A percentile compares a stretch with the other conserved stretches of the same genome.
phyloP scores from a whole-genome alignment of 2,888 invertebrate species.

The Elgonia sp. region DNA sequence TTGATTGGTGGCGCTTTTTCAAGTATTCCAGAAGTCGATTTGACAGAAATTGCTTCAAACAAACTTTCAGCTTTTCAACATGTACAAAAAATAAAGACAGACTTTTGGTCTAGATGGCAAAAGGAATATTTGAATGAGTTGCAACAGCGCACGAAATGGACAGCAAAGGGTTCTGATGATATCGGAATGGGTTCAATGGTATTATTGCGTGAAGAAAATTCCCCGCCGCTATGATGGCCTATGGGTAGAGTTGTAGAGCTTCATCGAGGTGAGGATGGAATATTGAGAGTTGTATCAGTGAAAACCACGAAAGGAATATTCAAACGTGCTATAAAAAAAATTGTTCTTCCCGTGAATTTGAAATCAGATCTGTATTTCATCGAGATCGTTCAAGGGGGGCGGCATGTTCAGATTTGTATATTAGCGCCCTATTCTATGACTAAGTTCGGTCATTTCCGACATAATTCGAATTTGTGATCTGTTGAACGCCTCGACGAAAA shows the following conservation, averaged over 20 bases:
- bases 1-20: conserved; percentile 16
- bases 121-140: conserved; percentile 41
- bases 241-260: conserved; percentile 6
- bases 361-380: conserved; percentile 1
- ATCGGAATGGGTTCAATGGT: conserved; percentile 27
- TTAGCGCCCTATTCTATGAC: too few relatives aligned
- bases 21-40: conserved; percentile 32
- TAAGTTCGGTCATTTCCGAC: too few relatives aligned
- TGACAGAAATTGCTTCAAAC: conserved; percentile 12
- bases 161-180: background rate
- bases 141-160: conserved; percentile 3
- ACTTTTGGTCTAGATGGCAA: conserved; percentile 43
- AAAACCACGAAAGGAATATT: conserved; percentile 18
- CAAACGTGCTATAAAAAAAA: conserved; percentile 30
- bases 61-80: conserved; percentile 19
- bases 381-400: conserved; percentile 24
- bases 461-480: too few relatives aligned
- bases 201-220: conserved; percentile 22
- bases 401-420: background rate
- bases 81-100: conserved; percentile 28
- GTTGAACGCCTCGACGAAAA: too few relatives aligned
- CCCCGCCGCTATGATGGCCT: conserved; percentile 24
- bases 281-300: conserved; percentile 23
- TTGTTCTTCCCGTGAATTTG: too few relatives aligned
- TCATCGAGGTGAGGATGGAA: conserved; percentile 14